Evolutionary conservation across 1,140 invertebrate genomes (phyloP), one percentile per base, ranked within the genome.

Genomic region (Leptopilina boulardi): DNA sequence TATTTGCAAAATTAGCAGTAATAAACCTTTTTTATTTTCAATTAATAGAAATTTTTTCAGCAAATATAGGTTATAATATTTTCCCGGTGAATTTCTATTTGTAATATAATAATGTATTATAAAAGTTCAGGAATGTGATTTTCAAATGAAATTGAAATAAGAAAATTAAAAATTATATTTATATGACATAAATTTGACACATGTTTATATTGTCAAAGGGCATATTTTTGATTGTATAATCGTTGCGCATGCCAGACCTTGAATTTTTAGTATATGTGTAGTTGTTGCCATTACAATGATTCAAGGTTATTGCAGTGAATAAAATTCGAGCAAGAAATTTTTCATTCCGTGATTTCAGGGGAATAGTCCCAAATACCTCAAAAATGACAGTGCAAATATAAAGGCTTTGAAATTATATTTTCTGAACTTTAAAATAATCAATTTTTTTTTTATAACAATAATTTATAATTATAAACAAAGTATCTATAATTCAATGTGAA

Each of bases 231-330:
- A n/a, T 30, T 47, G 72, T 18, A 18, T 44, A 47, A 30, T 47
- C 72, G 54, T 44, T 30, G 19, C 21, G 51, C 13, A 47, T 18
- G 23, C 42, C 21, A 34, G 34, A 70, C 44, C 56, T 75, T 70
- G 41, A 70, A 56, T 76, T 70, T 51, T 30, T 66, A 26, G n/a
- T 77, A 10, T 44, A 18, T 21, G 70, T 80, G 41, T 44, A 47
- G 11, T 10, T 41, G 47, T 19, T 23, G 13, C 66, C 18, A 21
- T 47, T 47, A 15, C 42, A 42, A 21, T 71, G 75, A 41, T 10
- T 66, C 23, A 66, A 66, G 59, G 59, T 66, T 23, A 30, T 59
- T 66, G 26, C 3, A 30, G 10, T n/a, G 3, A 30, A 2, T 15
- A n/a, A 13, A 66, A 8, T 66, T 66, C 26, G 13, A n/a, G 1